Conservation (phyloP, 1,140 invertebrate genomes). For the Hylyphantes graminicola region DNA sequence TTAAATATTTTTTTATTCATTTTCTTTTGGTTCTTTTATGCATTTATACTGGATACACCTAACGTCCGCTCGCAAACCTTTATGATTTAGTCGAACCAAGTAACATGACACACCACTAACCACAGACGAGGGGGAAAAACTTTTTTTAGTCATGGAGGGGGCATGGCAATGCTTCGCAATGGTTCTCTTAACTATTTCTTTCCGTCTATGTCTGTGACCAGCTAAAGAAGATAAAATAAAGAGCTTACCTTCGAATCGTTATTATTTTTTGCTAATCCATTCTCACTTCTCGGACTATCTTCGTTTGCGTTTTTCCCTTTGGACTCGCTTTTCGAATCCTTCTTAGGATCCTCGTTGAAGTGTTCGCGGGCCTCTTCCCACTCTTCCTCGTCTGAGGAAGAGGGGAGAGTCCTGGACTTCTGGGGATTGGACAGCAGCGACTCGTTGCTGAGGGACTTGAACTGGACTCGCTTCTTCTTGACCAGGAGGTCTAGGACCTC, state of each 20-base stretch:
- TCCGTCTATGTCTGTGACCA: too few relatives aligned
- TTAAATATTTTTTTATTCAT: too few relatives aligned
- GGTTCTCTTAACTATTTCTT: too few relatives aligned
- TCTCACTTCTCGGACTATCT: conserved; percentile 18
- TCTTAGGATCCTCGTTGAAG: conserved; percentile 21
- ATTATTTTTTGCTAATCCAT: not conserved
- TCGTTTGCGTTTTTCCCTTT: not conserved
- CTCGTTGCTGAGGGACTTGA: conserved; percentile 36
- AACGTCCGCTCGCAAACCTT: too few relatives aligned
- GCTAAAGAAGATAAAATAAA: not conserved
- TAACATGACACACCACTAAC: too few relatives aligned
- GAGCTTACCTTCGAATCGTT: conserved; percentile 13
- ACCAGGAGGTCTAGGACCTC: not conserved
- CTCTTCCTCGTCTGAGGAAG: conserved; percentile 42
- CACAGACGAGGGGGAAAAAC: too few relatives aligned
- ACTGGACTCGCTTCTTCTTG: conserved; percentile 52
- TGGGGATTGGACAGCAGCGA: conserved; percentile 35
- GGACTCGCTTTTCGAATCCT: not conserved
- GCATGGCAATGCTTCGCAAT: too few relatives aligned
- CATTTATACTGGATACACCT: too few relatives aligned
- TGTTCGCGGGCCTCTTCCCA: conserved; percentile 51
- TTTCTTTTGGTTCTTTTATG: too few relatives aligned
- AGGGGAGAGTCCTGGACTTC: conserved; percentile 18
- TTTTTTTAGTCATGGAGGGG: too few relatives aligned
- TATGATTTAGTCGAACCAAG: too few relatives aligned